Evolutionary conservation across 2,113 vertebrate species (phyloP).

Genomic region (Calyptomena viridis): DNA sequence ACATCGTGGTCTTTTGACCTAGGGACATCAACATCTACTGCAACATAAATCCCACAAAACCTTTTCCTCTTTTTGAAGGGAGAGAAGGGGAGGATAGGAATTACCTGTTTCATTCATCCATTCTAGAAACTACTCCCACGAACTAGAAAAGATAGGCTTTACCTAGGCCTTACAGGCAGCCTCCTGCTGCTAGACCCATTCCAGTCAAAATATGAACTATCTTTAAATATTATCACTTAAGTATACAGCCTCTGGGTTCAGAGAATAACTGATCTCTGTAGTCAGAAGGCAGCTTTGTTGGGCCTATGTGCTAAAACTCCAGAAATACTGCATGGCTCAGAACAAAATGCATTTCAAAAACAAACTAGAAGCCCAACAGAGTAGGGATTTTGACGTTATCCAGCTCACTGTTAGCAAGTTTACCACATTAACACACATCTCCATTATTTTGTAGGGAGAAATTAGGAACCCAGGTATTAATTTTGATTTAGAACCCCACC

Average conservation of each 20-base stretch:
- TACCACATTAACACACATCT: background rate
- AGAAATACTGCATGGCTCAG: background rate
- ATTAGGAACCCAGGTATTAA: background rate
- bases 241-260: background rate
- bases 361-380: background rate
- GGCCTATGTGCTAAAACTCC: background rate
- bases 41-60: background rate
- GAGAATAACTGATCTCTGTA: background rate
- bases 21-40: background rate
- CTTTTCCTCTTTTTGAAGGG: fast-evolving
- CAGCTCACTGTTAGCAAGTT: background rate
- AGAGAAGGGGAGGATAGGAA: fast-evolving
- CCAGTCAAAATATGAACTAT: background rate
- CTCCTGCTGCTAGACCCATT: background rate
- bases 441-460: background rate
- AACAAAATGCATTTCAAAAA: background rate
- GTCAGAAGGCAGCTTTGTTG: background rate
- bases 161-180: background rate
- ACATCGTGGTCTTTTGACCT: background rate
- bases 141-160: background rate
- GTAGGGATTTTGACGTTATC: background rate
- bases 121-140: background rate
- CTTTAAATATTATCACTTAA: background rate
- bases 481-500: background rate
- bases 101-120: background rate